A percentile compares a stretch with the other conserved stretches of the same genome.
phyloP scores from a whole-genome alignment of 2,888 invertebrate species.

The Galeopsomyia nigrocyanea region DNA sequence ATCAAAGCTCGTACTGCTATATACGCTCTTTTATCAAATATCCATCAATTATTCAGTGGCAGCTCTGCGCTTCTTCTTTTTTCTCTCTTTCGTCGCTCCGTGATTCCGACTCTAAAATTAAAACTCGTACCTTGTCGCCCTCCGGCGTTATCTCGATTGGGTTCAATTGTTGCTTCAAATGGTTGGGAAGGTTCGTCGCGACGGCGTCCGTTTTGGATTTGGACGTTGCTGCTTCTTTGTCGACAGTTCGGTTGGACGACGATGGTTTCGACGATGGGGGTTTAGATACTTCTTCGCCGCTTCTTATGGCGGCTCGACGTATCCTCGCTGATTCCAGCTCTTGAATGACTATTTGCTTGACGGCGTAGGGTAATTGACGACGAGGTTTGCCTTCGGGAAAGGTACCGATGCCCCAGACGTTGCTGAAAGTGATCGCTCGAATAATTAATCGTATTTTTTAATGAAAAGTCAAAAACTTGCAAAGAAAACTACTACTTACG shows the following conservation, averaged over 20 bases:
- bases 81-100: too few relatives aligned
- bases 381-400: constrained; percentile 60
- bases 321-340: constrained; percentile 62
- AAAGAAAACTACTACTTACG: constrained; percentile 55
- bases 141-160: constrained; percentile 24
- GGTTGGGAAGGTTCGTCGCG: constrained; percentile 71
- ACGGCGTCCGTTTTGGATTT: background rate
- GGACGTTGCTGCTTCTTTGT: constrained; percentile 8
- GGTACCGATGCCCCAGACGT: constrained; percentile 58
- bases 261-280: background rate
- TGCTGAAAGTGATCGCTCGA: constrained; percentile 51
- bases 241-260: background rate
- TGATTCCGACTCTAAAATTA: background rate
- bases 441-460: background rate
- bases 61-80: too few relatives aligned
- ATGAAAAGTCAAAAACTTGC: background rate
- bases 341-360: constrained; percentile 63
- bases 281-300: constrained; percentile 15
- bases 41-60: too few relatives aligned
- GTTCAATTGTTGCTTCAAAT: constrained; percentile 72
- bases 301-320: constrained; percentile 54
- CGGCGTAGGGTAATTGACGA: constrained; percentile 56
- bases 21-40: too few relatives aligned
- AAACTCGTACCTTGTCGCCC: constrained; percentile 21
- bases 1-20: too few relatives aligned